Conservation (phyloP, 2,113 vertebrate genomes). For the Willisornis vidua region DNA sequence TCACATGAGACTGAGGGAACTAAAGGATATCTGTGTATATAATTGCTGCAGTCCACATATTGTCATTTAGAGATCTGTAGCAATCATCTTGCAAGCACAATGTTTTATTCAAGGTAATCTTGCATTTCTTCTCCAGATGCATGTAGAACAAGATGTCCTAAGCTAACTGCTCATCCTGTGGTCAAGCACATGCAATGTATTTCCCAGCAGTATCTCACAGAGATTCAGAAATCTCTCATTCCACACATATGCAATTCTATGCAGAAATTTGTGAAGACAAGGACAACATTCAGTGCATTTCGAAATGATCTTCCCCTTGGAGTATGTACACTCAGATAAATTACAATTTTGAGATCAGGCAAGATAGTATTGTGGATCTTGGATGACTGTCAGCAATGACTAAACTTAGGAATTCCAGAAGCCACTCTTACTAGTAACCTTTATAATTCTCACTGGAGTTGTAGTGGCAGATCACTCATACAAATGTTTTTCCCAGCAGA, state of each 20-base stretch:
- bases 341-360: background rate
- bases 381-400: conserved; percentile 8
- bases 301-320: background rate
- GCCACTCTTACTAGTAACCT: background rate
- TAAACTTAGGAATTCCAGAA: conserved; percentile 19
- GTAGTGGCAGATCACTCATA: conserved; percentile 1
- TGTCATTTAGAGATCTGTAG: background rate
- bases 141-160: background rate
- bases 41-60: background rate
- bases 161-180: background rate
- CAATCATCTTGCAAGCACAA: background rate
- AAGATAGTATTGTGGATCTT: background rate
- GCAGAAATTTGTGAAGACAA: background rate
- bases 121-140: background rate
- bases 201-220: background rate
- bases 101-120: background rate
- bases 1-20: background rate
- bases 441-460: background rate
- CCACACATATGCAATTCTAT: background rate
- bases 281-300: background rate
- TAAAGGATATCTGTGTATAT: background rate
- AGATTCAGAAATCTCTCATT: background rate
- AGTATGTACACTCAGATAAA: background rate
- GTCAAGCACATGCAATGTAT: background rate
- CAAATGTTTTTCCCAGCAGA: conserved; percentile 12